Base-by-base conservation (phyloP, 2,888 invertebrate genomes). In the Pherbina coryleti region DNA sequence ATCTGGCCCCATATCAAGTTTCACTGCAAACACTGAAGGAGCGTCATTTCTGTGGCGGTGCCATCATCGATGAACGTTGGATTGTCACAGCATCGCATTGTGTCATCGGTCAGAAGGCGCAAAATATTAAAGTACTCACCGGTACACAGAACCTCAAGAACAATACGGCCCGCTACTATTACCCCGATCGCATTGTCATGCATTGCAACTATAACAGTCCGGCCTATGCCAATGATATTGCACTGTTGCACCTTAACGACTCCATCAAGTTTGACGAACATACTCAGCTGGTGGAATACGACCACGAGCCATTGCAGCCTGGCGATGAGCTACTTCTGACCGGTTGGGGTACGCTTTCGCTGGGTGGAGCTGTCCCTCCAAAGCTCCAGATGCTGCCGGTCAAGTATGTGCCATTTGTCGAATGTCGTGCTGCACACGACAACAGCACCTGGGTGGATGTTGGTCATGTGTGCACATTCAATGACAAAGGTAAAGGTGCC, bases 171-270 rank as follows among this genome's bases (percentile, higher is more conserved):
- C 84, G 75, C 37, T 85, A 84, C 71, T 87, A 88, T 66, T 84
- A 80, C 69, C 81, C 84, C 60, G 87, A 87, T 75, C 82, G 82
- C n/a, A 85, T 88, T 3, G 77, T 84, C 14, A 82, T 83, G 80
- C 89, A 88, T 71, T 85, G 85, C 75, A 84, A 85, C 31, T 89
- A 86, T 76, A 85, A 86, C 44, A 81, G 81, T 3, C 86, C 88
- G 0, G 76, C 82, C 22, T 88, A 84, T 71, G 82, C 88, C 34
- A 92, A 95, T 84, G 95, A 95, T 82, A 94, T 95, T 70, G 95
- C 93, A 0, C 86, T 95, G 4, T 82, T 95, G 11, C 92, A 92
- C 84, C 90, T 95, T 25, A 90, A 91, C 5, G 85, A 90, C 0
- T 91, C 92, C 57, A 91, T 94, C 1, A 86, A 86, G 17, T 92